Evolutionary conservation across 2,113 vertebrate species (phyloP).

Genomic region (Elephantulus edwardii): DNA sequence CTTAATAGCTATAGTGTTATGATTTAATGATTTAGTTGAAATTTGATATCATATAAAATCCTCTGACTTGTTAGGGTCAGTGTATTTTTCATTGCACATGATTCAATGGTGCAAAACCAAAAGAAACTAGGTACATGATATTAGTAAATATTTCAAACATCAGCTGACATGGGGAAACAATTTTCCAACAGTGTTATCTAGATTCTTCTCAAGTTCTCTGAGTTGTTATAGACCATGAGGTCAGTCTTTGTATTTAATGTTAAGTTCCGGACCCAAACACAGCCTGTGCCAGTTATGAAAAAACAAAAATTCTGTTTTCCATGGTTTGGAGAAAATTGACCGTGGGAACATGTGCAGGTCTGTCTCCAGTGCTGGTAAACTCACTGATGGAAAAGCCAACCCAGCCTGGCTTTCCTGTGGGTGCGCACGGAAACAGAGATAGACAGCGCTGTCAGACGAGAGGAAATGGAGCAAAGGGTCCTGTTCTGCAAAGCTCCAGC

Average conservation of each 20-base stretch:
- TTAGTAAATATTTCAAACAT: slow-evolving; percentile 59
- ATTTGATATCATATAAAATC: background rate
- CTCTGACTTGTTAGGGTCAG: background rate
- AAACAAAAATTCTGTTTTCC: slow-evolving; percentile 66
- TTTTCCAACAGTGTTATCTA: slow-evolving; percentile 70
- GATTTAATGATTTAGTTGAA: slow-evolving; percentile 31
- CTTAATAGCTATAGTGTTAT: background rate
- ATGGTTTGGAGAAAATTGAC: slow-evolving; percentile 56
- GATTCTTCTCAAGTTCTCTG: slow-evolving; percentile 68
- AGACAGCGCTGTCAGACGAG: background rate
- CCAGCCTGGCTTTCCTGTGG: slow-evolving; percentile 20
- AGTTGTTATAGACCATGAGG: slow-evolving; percentile 46
- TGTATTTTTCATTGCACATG: slow-evolving; percentile 45
- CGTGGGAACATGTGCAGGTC: slow-evolving; percentile 64
- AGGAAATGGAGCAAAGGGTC: slow-evolving; percentile 37
- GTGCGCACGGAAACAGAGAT: background rate
- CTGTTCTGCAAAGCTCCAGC: background rate
- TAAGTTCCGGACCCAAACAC: slow-evolving; percentile 76
- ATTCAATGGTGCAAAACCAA: slow-evolving; percentile 12
- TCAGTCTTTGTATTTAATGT: slow-evolving; percentile 68
- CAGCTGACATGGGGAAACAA: slow-evolving; percentile 43
- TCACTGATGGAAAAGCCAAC: slow-evolving; percentile 27
- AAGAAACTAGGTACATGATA: background rate
- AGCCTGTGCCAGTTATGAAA: slow-evolving; percentile 60
- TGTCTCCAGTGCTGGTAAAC: slow-evolving; percentile 56